Conservation (phyloP, 2,797 vertebrate genomes). For the Salmo trutta region DNA sequence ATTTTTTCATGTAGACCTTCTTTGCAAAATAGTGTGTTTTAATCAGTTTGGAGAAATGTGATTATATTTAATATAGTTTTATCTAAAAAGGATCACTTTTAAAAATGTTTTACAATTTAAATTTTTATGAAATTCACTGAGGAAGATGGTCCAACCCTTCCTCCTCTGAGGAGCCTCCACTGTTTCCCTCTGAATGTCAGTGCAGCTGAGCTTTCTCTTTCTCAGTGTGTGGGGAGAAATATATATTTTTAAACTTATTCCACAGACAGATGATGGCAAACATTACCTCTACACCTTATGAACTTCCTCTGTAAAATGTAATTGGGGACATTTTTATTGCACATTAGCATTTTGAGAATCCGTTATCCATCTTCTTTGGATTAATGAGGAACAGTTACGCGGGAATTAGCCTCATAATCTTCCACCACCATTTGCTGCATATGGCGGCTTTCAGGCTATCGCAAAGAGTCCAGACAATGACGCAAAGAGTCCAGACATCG, state of each 20-base stretch:
- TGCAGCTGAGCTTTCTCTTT: neutral
- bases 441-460: conserved; percentile 46
- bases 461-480: conserved; percentile 28
- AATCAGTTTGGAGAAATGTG: too few relatives aligned
- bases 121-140: too few relatives aligned
- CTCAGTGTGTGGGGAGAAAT: neutral
- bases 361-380: conserved; percentile 49
- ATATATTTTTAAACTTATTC: too few relatives aligned
- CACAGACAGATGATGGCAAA: neutral
- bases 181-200: neutral
- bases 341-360: conserved; percentile 60
- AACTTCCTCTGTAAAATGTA: conserved; percentile 50
- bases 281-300: neutral
- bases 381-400: conserved; percentile 57
- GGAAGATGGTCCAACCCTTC: too few relatives aligned
- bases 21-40: too few relatives aligned
- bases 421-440: conserved; percentile 1
- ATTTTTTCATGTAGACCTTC: too few relatives aligned
- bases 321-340: conserved; percentile 61
- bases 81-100: too few relatives aligned
- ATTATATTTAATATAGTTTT: too few relatives aligned
- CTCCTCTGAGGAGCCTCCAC: too few relatives aligned
- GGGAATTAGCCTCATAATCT: conserved; percentile 60
- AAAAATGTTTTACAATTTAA: too few relatives aligned
- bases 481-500: conserved; percentile 49